These are phyloP conservation scores for Drosophila ochracea DNA, from an alignment of 2,888 invertebrate species.

Conservation along the genomic window DNA sequence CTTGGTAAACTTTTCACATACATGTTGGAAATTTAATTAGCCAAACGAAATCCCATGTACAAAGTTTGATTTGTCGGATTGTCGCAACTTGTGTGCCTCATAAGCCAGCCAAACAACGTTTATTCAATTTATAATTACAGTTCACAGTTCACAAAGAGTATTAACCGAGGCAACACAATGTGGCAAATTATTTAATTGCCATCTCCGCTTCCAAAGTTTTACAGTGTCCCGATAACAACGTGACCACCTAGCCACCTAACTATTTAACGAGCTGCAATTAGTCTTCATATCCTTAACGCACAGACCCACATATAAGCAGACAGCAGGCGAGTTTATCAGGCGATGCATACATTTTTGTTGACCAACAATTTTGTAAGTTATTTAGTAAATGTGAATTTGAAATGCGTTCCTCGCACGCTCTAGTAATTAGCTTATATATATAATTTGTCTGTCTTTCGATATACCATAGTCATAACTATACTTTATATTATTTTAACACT, in stretches of 20 bases:
- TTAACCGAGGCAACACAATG: constrained; percentile 5
- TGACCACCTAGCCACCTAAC: constrained; percentile 29
- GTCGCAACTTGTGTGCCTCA: constrained; percentile 25
- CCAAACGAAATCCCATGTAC: constrained; percentile 41
- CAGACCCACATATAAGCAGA: constrained; percentile 10
- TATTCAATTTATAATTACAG: constrained; percentile 34
- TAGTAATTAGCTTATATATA: not conserved
- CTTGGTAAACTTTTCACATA: constrained; percentile 57
- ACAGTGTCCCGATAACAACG: constrained; percentile 42
- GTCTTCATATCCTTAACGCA: constrained; percentile 42
- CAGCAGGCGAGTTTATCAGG: constrained; percentile 42
- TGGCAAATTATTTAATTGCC: constrained; percentile 48
- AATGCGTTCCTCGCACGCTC: constrained; percentile 1
- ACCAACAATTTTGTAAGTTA: constrained; percentile 16
- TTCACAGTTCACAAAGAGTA: constrained; percentile 9
- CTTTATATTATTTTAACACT: not conserved
- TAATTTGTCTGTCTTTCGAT: not conserved
- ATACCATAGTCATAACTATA: not conserved
- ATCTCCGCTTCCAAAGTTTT: constrained; percentile 47
- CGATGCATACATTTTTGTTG: constrained; percentile 32
- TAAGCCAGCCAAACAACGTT: constrained; percentile 7
- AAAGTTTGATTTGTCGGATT: constrained; percentile 33
- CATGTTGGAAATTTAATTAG: constrained; percentile 73
- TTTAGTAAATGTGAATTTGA: not conserved
- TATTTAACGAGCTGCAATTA: constrained; percentile 65